Evolutionary conservation across 2,113 vertebrate genomes (phyloP).

Genomic region (Rhabdornis inornatus): DNA sequence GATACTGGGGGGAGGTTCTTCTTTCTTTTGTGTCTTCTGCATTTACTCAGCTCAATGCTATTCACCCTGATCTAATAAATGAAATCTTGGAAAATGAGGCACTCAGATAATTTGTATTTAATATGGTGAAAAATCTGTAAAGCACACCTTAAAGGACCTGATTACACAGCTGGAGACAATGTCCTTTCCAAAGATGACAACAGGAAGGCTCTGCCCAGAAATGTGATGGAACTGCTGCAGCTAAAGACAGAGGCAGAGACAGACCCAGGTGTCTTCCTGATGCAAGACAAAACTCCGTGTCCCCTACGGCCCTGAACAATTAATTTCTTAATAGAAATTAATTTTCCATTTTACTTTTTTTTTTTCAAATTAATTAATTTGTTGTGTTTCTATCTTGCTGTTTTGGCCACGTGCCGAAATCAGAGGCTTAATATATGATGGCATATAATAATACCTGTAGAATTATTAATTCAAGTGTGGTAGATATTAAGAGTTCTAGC

Average conservation of each 20-base stretch:
- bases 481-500: background rate
- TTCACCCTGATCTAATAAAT: background rate
- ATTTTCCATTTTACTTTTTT: background rate
- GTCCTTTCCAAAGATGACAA: background rate
- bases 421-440: background rate
- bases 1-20: background rate
- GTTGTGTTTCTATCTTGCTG: background rate
- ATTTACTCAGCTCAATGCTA: background rate
- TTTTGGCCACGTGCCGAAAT: background rate
- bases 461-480: background rate
- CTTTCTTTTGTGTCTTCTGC: background rate
- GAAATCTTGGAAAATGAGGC: background rate
- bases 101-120: background rate
- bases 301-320: background rate
- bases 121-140: background rate
- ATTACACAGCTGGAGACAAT: background rate
- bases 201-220: background rate
- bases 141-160: background rate
- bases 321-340: background rate
- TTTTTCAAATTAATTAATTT: background rate
- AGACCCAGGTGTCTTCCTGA: background rate
- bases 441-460: background rate
- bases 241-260: background rate
- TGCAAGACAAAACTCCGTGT: background rate
- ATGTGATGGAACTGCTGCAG: background rate